Evolutionary conservation across 92 coral and sea anemone species (phyloP).

Genomic region (Porites rus): DNA sequence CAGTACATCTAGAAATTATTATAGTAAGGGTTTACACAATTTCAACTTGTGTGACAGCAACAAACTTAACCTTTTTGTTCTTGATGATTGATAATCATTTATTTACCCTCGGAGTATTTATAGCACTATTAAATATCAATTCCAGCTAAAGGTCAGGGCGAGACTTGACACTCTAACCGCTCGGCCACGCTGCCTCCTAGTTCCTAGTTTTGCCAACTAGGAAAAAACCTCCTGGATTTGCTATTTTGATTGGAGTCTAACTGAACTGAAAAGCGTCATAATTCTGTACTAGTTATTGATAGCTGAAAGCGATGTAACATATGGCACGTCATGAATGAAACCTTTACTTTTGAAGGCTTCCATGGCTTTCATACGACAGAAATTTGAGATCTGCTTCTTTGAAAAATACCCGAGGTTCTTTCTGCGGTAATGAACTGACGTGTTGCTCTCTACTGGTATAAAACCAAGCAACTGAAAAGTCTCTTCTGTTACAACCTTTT

Average conservation of each 20-base stretch:
- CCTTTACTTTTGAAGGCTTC: constrained; percentile 65
- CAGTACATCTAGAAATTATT: constrained; percentile 11
- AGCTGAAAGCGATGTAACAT: constrained; percentile 54
- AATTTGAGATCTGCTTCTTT: constrained; percentile 61
- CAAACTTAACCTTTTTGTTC: not conserved
- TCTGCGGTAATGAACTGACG: constrained; percentile 41
- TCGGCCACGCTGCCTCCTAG: too few relatives aligned
- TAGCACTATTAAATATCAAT: too few relatives aligned
- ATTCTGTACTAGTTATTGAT: constrained; percentile 19
- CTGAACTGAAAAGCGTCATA: constrained; percentile 3
- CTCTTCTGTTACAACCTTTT: constrained; percentile 32
- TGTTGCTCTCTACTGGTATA: constrained; percentile 38
- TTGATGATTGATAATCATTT: too few relatives aligned
- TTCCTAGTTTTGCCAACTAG: too few relatives aligned
- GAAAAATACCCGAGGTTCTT: constrained; percentile 56
- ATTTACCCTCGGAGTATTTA: too few relatives aligned
- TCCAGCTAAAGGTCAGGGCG: too few relatives aligned
- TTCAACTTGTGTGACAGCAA: constrained; percentile 24
- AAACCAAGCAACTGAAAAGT: constrained; percentile 58
- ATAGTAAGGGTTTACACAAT: not conserved
- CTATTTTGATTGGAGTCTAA: not conserved
- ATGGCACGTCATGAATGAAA: constrained; percentile 45
- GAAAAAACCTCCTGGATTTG: too few relatives aligned
- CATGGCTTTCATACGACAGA: constrained; percentile 71
- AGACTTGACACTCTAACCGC: too few relatives aligned